Conservation (phyloP, 2,113 vertebrate species). For the Marcusenius ussheri region DNA sequence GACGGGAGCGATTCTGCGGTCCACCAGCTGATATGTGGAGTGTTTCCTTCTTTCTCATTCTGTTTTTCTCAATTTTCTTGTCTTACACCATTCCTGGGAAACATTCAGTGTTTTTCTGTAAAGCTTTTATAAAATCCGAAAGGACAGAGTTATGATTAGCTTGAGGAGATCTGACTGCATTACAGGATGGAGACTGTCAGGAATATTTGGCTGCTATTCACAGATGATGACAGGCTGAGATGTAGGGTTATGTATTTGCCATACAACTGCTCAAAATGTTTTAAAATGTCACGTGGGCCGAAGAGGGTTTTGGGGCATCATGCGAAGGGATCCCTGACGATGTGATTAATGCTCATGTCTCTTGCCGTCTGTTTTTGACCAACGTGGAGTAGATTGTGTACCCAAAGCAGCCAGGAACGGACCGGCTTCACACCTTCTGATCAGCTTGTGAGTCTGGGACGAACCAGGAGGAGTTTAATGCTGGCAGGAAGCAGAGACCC, state of each 20-base stretch:
- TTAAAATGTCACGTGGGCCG: neutral
- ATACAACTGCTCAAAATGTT: neutral
- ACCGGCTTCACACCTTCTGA: constrained; percentile 67
- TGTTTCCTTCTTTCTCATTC: neutral
- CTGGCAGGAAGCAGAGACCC: neutral
- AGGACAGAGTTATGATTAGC: neutral
- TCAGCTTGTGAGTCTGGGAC: constrained; percentile 38
- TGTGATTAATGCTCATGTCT: constrained; percentile 12
- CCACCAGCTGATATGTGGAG: neutral
- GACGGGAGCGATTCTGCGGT: neutral
- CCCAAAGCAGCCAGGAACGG: constrained; percentile 73
- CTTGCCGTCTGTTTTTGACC: constrained; percentile 20
- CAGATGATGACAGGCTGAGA: neutral
- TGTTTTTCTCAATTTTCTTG: neutral
- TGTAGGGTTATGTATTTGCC: neutral
- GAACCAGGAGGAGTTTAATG: neutral
- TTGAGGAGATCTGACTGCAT: neutral
- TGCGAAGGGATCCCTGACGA: neutral
- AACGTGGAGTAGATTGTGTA: constrained; percentile 53
- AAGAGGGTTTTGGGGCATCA: neutral
- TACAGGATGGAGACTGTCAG: neutral
- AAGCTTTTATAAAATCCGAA: neutral
- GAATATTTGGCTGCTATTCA: neutral
- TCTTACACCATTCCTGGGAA: neutral
- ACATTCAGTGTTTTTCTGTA: neutral